Evolutionary conservation across 92 coral and sea anemone species (phyloP), one percentile per base, ranked within the genome.

Genomic region (Heliopora coerulea): DNA sequence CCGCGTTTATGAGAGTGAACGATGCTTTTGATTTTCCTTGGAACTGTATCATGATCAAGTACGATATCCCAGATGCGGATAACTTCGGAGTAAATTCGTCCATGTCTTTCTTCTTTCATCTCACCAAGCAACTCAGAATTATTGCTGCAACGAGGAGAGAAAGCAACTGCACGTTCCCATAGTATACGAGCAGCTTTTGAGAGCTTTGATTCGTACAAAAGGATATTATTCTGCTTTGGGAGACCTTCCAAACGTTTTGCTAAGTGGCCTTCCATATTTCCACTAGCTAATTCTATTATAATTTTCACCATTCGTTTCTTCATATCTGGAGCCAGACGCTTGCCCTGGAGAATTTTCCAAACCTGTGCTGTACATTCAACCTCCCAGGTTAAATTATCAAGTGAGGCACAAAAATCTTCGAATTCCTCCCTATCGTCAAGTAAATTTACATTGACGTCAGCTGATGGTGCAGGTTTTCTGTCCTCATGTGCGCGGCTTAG

Each of bases 11-110:
- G 96, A 20, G 98, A 93, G 56, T 81, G 88, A 37, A 83, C 87
- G 28, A 93, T 82, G 42, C 77, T 86, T 8, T 83, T 84, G 46
- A 93, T 89, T 62, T 86, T 83, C 61, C 75, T 89, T 0, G 84
- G 80, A 48, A 93, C 83, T 27, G 83, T 85, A 67, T 79, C 85
- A 49, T 87, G 91, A 67, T 79, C 87, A 25, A 89, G 74, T 8
- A 85, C 93, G 59, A 93, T 83, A 64, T 91, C 96, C 98, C 98
- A 93, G n/a, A 93, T 88, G 37, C 98, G 90, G 58, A 93, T 90
- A 41, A 93, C 88, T 24, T 93, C 98, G 8, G 98, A 83, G 76
- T 93, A 93, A 24, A 93, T 83, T 66, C 48, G 19, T 39, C 67
- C 82, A 54, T 31, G 24, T 20, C 37, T 25, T 15, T 66, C 59